Conservation (phyloP, 2,797 vertebrate species). For the Pseudochirops cupreus region DNA sequence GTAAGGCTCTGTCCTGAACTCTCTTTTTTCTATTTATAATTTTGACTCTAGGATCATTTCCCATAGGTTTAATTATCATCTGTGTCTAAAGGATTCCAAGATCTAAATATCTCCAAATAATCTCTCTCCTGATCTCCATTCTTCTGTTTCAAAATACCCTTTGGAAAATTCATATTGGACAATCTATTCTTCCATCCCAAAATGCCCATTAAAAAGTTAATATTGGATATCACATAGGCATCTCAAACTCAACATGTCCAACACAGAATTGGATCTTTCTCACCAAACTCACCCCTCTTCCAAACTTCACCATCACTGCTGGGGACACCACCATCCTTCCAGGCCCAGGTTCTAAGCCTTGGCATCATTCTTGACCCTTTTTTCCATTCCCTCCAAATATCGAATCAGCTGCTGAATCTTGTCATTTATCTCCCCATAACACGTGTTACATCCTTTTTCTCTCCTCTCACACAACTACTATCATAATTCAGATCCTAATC, state of each 20-base stretch:
- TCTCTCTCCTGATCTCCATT: neutral
- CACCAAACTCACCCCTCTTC: neutral
- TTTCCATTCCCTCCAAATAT: neutral
- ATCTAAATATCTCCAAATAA: neutral
- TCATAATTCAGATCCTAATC: neutral
- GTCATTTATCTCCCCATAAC: neutral
- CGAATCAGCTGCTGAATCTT: neutral
- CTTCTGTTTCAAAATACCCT: neutral
- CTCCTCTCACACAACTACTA: neutral
- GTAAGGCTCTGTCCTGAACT: neutral
- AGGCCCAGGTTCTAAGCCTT: neutral
- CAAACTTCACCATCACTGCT: neutral
- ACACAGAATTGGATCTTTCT: neutral
- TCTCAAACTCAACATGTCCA: neutral
- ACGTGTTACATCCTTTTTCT: neutral
- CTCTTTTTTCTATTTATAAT: neutral
- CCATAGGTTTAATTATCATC: neutral
- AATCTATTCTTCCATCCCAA: neutral
- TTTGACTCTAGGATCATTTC: neutral
- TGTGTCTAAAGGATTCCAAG: neutral
- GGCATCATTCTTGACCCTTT: neutral
- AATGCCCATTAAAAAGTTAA: neutral
- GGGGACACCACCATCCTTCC: neutral
- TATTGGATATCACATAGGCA: neutral
- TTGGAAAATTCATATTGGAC: neutral